Evolutionary conservation across 2,888 invertebrate species (phyloP).

Genomic region (Scaptomyza tumidula): DNA sequence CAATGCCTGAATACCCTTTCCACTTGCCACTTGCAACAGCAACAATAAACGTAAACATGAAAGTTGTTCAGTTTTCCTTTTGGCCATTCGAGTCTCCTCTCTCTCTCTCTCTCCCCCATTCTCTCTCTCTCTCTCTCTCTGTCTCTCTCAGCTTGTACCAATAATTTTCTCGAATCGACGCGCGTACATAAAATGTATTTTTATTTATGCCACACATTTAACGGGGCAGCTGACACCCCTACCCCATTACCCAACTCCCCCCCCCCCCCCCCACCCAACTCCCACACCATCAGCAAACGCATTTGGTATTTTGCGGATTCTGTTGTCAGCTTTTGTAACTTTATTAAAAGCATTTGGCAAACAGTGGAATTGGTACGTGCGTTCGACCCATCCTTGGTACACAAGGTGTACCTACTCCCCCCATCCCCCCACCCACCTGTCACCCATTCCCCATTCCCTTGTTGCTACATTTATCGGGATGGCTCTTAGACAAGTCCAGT

Average conservation of each 20-base stretch:
- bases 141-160: conserved; percentile 19
- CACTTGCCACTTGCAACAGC: no score
- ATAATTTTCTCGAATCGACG: conserved; percentile 47
- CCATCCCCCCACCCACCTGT: not conserved
- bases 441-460: not conserved
- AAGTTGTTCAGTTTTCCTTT: no score
- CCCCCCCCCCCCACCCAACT: not conserved
- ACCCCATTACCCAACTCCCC: not conserved
- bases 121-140: no score
- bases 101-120: no score
- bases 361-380: conserved; percentile 30
- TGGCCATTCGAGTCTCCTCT: no score
- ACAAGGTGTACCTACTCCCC: not conserved
- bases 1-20: no score
- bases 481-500: conserved; percentile 20
- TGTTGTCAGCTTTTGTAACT: conserved; percentile 58
- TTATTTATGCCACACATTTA: conserved; percentile 36
- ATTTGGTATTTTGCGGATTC: conserved; percentile 25
- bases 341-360: conserved; percentile 55
- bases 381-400: conserved; percentile 7
- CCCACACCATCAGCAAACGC: not conserved
- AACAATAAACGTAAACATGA: no score
- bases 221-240: conserved; percentile 3
- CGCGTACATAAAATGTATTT: conserved; percentile 41
- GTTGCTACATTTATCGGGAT: not conserved